Base-by-base conservation (phyloP, 2,888 invertebrate species). In the Chymomyza fuscimana region DNA sequence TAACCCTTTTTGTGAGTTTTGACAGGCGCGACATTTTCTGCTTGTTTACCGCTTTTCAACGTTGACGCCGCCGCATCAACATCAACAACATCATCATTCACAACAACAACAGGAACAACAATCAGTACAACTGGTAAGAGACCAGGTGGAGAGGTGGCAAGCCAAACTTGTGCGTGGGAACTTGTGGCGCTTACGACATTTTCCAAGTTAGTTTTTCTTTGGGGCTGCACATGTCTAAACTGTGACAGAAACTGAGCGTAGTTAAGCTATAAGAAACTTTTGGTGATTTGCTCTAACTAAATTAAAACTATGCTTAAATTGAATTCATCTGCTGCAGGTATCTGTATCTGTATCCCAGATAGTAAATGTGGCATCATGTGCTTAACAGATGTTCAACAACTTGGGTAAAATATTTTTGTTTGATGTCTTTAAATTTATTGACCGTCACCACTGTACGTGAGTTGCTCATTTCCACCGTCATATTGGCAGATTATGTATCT, bases 1-100 rank as follows among this genome's bases (percentile, higher is more conserved):
- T 12, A 64, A 75, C 69, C 63, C 65, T 72, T 72, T 67, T 46
- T 54, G 36, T 50, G 50, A 82, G 70, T 80, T 84, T 86, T 85
- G 84, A 83, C 85, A 81, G 80, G 67, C 80, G 80, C 80, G 82
- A 85, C 80, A 84, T 84, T 86, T 85, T 86, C 84, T 72, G 85
- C 86, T 86, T 85, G 85, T 84, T 85, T 86, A 84, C 86, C 80
- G 80, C 80, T 71, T 80, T 81, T 77, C 77, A 85, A 82, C 82
- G 81, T 84, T 83, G 78, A 46, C 12, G 40, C 40, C 40, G 40
- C 40, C 12, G 63, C 70, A 54, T 64, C 65, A 67, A 46, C 12
- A 10, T 12, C 40, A 12, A 46, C 40, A 46, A 46, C 40, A 12
- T 9, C 32, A 32, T 32, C 32, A 32, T 32, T 7, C 32, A 32